A percentile compares a stretch with the other conserved stretches of the same genome.
Conservation (phyloP, 2,113 vertebrate genomes). For the Telmatochromis brichardi region DNA sequence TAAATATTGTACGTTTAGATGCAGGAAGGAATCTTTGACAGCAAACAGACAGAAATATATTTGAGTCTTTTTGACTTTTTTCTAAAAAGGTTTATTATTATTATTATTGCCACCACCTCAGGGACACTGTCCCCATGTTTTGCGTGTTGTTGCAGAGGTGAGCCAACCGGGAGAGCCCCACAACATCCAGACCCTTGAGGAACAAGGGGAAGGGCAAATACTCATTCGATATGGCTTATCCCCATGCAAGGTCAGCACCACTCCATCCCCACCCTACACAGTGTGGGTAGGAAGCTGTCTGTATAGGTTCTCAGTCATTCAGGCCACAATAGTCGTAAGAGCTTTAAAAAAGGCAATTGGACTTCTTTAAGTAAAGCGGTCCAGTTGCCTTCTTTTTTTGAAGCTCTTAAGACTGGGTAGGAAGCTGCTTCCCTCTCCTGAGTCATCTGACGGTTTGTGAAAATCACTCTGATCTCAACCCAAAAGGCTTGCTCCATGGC, state of each 20-base stretch:
- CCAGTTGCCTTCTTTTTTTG: not conserved
- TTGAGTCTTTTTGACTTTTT: not conserved
- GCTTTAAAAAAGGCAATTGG: not conserved
- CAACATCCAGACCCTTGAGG: not conserved
- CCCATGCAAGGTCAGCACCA: not conserved
- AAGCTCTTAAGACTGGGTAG: not conserved
- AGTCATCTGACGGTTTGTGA: not conserved
- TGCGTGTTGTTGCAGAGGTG: not conserved
- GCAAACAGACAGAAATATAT: not conserved
- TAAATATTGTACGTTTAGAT: not conserved
- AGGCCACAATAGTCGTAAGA: fast-evolving
- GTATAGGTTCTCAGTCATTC: not conserved
- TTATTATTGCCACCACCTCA: not conserved
- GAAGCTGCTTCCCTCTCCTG: not conserved
- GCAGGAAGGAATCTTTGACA: not conserved
- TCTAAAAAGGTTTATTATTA: not conserved
- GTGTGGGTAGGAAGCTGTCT: not conserved
- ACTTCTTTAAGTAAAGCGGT: not conserved
- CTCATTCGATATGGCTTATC: not conserved
- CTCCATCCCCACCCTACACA: not conserved
- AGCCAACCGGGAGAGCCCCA: not conserved
- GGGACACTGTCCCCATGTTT: not conserved
- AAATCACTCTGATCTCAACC: not conserved
- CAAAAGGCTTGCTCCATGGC: not conserved
- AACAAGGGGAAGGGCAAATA: not conserved